phyloP scores from a whole-genome alignment of 92 coral and sea anemone species.

The Micromussa lordhowensis region DNA sequence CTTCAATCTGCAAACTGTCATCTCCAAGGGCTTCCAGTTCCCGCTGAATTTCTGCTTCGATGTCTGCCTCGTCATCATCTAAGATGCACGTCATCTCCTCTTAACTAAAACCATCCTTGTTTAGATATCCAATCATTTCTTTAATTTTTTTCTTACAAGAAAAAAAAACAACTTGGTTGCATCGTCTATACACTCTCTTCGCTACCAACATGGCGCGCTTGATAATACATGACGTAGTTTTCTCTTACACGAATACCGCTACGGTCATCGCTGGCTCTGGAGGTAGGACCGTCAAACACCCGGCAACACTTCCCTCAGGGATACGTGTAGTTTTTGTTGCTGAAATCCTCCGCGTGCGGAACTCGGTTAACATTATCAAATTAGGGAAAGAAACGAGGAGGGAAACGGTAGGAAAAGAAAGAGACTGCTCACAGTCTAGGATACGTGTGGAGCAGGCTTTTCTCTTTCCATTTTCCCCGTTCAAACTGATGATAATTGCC shows the following conservation, averaged over 20 bases:
- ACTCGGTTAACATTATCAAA: too few species aligned
- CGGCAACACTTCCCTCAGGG: too few species aligned
- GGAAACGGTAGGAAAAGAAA: too few species aligned
- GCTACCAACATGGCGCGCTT: constrained; percentile 20
- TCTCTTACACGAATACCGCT: background rate
- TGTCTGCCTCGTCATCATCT: constrained; percentile 84
- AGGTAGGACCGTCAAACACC: too few species aligned
- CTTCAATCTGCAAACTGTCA: constrained; percentile 70
- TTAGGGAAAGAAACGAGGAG: too few species aligned
- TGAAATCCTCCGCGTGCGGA: too few species aligned
- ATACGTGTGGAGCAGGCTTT: too few species aligned
- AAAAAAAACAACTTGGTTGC: background rate
- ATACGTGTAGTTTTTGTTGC: too few species aligned
- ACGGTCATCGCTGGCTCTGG: background rate
- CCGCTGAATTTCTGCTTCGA: constrained; percentile 96
- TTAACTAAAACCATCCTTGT: constrained; percentile 17
- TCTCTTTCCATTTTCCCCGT: too few species aligned
- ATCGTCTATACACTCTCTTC: background rate
- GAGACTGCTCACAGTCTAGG: too few species aligned
- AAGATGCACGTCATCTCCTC: constrained; percentile 79
- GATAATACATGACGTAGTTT: background rate
- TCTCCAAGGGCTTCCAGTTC: constrained; percentile 86
- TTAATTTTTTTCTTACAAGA: background rate
- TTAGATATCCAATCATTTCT: background rate
- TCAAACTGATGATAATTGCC: too few species aligned